phyloP scores from a whole-genome alignment of 1,140 invertebrate species.

The Papilio xuthus region DNA sequence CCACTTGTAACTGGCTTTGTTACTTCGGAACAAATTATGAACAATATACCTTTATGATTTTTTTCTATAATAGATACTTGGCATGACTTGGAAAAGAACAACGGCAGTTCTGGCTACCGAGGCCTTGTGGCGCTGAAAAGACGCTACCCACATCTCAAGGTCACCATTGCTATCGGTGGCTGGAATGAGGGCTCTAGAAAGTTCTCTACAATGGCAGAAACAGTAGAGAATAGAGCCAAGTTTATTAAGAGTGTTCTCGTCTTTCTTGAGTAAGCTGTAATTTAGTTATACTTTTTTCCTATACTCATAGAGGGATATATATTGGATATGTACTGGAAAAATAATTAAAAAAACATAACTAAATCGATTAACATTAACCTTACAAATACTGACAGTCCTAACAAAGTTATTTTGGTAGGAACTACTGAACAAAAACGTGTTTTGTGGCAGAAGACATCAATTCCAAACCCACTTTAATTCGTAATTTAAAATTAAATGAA shows the following conservation, averaged over 20 bases:
- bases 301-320: background rate
- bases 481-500: background rate
- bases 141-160: slow-evolving; percentile 88
- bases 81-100: slow-evolving; percentile 88
- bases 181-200: slow-evolving; percentile 93
- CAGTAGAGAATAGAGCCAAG: slow-evolving; percentile 79
- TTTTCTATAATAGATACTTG: slow-evolving; percentile 83
- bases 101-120: slow-evolving; percentile 87
- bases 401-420: background rate
- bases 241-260: slow-evolving; percentile 86
- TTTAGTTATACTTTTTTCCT: background rate
- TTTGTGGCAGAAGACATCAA: background rate
- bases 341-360: too few relatives aligned
- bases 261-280: slow-evolving; percentile 83
- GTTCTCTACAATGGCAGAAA: slow-evolving; percentile 88
- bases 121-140: slow-evolving; percentile 85
- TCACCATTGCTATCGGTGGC: slow-evolving; percentile 91
- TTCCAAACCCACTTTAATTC: background rate
- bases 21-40: too few relatives aligned
- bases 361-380: background rate
- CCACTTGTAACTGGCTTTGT: too few relatives aligned
- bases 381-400: background rate
- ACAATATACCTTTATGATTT: background rate
- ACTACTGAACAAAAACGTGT: background rate
- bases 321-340: background rate